Evolutionary conservation across 1,140 invertebrate genomes (phyloP), one percentile per base, ranked within the genome.

Genomic region (Helicoverpa zea): DNA sequence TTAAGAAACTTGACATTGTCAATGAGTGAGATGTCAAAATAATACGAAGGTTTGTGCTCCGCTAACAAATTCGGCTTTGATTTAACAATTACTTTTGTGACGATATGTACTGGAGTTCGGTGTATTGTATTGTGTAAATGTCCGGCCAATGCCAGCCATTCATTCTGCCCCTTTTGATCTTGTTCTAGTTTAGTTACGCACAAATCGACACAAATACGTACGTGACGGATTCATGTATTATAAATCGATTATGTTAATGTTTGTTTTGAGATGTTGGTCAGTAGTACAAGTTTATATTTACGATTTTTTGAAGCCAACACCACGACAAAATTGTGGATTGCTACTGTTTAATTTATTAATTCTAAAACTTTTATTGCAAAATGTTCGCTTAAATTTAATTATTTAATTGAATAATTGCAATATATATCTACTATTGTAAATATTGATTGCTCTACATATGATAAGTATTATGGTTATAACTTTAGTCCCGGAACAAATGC

Each of bases 31-130:
- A 43, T 58, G 70, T 35, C 70, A 77, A 77, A 59, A 61, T 61
- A 72, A 58, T 84, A 77, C 68, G 83, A 89, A 89, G 85, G 86
- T 85, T 88, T 88, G 29, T 83, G 52, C 73, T 82, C 83, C 75
- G 88, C 78, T 88, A 87, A 90, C 80, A 83, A 83, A 88, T 86
- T 76, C 86, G 88, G 88, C 85, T 91, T 90, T 89, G 86, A 84
- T 89, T 59, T 47, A 72, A 75, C 56, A 80, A 80, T 63, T 52
- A 72, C 49, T 18, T 72, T 63, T 75, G 82, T 81, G 61, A 75
- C 79, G 58, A 66, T 68, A 81, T 81, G 83, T 83, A 74, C 61
- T 72, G 54, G 49, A 52, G 63, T 68, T 29, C 63, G 58, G 54
- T 68, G 63, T 63, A 83, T 81, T 66, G 70, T 63, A 88, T 87